Evolutionary conservation across 2,888 invertebrate genomes (phyloP).

Genomic region (Drosophila limbata): DNA sequence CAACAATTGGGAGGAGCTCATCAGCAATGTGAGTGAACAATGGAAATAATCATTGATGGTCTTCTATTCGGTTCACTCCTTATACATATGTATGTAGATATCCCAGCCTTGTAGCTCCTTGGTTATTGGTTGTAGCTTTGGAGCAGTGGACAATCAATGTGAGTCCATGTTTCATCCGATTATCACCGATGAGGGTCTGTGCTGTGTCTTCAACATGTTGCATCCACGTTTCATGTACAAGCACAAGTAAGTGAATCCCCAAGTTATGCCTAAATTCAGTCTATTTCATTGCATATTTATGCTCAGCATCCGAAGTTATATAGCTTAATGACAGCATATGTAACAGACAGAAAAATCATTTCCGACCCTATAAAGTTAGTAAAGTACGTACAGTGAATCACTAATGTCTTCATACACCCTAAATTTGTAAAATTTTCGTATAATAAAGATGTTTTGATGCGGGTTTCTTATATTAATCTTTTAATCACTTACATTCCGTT

Average conservation of each 20-base stretch:
- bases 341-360: no score
- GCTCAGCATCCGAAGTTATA: no score
- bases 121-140: slow-evolving; percentile 89
- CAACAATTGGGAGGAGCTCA: slow-evolving; percentile 78
- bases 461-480: no score
- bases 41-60: neutral
- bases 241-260: slow-evolving; percentile 56
- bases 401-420: no score
- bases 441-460: no score
- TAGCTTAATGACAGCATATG: no score
- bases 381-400: no score
- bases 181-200: slow-evolving; percentile 93
- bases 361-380: no score
- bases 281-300: no score
- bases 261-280: neutral
- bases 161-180: slow-evolving; percentile 90
- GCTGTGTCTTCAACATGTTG: slow-evolving; percentile 93
- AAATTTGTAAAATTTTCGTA: no score
- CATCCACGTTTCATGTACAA: slow-evolving; percentile 86
- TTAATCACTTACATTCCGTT: no score
- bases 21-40: slow-evolving; percentile 60
- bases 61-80: no score
- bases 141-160: slow-evolving; percentile 87
- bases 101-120: slow-evolving; percentile 91
- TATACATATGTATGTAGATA: slow-evolving; percentile 86